Evolutionary conservation across 2,888 invertebrate species (phyloP), one percentile per base, ranked within the genome.

Genomic region (Eristalis tenax): DNA sequence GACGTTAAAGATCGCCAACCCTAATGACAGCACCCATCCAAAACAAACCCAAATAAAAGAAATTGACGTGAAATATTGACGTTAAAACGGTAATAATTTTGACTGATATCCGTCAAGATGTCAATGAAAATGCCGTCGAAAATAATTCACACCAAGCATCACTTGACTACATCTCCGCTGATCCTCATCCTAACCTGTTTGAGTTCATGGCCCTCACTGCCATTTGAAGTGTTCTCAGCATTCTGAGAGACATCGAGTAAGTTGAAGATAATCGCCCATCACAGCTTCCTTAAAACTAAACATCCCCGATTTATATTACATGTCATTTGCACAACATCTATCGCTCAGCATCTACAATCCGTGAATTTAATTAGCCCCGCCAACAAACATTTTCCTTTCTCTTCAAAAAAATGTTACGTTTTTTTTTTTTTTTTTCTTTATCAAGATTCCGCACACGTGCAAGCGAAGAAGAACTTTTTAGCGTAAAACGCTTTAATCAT

Each of bases 361-460:
- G 18, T 1, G 8, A 50, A 18, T 18, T 50, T 50, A 50, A 50
- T 50, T 50, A 50, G 18, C 18, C 50, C n/a, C 8, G 18, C 18
- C 18, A 50, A 50, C 26, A 59, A 11, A 59, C 18, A 56, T 18
- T 56, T 56, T 10, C 13, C 6, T 50, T 5, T n/a, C 15, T 18
- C 56, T 22, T 6, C 2, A 23, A 4, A 59, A 22, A 23, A 59
- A 32, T 32, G 32, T 32, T 32, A 8, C 8, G 8, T 28, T 15
- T 43, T n/a, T 50, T 28, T 32, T 32, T 10, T 8, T 32, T 28
- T 15, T 43, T n/a, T 50, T 28, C 43, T n/a, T 8, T 35, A 38
- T 38, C 38, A 35, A 63, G 43, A 77, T 69, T 32, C 18, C 13
- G 11, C 59, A 59, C 76, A 76, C 76, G 76, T 76, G 76, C 66